Evolutionary conservation across 2,797 vertebrate genomes (phyloP).

Genomic region (Microchirus variegatus): DNA sequence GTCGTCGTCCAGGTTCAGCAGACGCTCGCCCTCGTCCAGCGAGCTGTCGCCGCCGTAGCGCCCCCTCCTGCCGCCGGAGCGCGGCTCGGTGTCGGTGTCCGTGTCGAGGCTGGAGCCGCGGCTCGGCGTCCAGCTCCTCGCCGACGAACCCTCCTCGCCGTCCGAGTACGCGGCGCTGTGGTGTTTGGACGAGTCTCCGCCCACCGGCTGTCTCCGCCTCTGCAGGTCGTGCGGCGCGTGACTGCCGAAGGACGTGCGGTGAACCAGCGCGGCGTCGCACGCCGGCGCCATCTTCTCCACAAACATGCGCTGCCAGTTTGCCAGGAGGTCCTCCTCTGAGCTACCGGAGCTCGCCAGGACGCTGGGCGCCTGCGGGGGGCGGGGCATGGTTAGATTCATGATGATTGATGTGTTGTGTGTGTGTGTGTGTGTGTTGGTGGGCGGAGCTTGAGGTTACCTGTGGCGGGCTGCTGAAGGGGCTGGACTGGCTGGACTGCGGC

Average conservation of each 20-base stretch:
- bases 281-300: constrained; percentile 89
- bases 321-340: constrained; percentile 93
- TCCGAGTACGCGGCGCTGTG: constrained; percentile 81
- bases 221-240: constrained; percentile 86
- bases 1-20: constrained; percentile 76
- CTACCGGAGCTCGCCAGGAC: constrained; percentile 89
- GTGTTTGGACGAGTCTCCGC: constrained; percentile 28
- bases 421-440: neutral
- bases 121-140: constrained; percentile 87
- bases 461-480: constrained; percentile 87
- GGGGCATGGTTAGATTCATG: neutral
- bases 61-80: constrained; percentile 61
- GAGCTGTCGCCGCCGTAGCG: constrained; percentile 80
- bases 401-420: too few relatives aligned
- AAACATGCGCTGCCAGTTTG: constrained; percentile 96
- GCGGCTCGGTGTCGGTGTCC: constrained; percentile 82
- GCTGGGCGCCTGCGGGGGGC: constrained; percentile 74
- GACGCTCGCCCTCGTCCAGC: constrained; percentile 78
- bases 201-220: constrained; percentile 63
- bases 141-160: constrained; percentile 85
- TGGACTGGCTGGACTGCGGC: constrained; percentile 83
- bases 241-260: constrained; percentile 89
- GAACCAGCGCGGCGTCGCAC: constrained; percentile 75
- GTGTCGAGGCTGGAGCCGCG: constrained; percentile 88
- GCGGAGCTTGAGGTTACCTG: constrained; percentile 50